Evolutionary conservation across 2,113 vertebrate species (phyloP).

Genomic region (Mormyrus lacerda): DNA sequence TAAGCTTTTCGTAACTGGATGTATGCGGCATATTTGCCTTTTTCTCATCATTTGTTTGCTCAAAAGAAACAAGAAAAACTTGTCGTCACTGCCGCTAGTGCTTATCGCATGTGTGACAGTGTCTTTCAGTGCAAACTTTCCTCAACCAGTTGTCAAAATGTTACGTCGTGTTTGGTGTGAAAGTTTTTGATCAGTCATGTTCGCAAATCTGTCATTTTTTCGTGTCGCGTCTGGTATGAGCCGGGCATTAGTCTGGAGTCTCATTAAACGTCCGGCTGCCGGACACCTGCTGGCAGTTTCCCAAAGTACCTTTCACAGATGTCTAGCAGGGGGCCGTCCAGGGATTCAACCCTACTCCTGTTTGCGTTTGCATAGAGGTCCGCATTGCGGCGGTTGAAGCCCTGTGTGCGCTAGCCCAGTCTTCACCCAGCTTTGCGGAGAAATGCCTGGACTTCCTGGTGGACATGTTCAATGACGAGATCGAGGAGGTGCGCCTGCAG

Average conservation of each 20-base stretch:
- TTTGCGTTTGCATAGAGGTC: conserved; percentile 65
- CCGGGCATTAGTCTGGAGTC: not conserved
- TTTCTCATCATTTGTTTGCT: not conserved
- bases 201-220: not conserved
- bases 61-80: not conserved
- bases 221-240: not conserved
- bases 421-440: conserved; percentile 82
- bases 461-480: conserved; percentile 98
- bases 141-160: not conserved
- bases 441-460: conserved; percentile 97
- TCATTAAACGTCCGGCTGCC: not conserved
- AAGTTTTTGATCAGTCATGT: not conserved
- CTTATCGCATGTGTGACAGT: not conserved
- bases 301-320: not conserved
- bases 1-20: not conserved
- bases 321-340: not conserved
- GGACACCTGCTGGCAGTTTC: not conserved
- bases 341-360: not conserved
- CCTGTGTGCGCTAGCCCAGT: conserved; percentile 81
- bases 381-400: conserved; percentile 91
- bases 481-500: conserved; percentile 91
- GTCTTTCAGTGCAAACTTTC: not conserved
- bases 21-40: not conserved
- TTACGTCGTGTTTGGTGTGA: not conserved
- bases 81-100: not conserved